Percentiles rank a stretch among this genome's conserved stretches.
These are phyloP conservation scores for Drosophila neotestacea DNA, from an alignment of 2,888 invertebrate species.

Conservation along the genomic window DNA sequence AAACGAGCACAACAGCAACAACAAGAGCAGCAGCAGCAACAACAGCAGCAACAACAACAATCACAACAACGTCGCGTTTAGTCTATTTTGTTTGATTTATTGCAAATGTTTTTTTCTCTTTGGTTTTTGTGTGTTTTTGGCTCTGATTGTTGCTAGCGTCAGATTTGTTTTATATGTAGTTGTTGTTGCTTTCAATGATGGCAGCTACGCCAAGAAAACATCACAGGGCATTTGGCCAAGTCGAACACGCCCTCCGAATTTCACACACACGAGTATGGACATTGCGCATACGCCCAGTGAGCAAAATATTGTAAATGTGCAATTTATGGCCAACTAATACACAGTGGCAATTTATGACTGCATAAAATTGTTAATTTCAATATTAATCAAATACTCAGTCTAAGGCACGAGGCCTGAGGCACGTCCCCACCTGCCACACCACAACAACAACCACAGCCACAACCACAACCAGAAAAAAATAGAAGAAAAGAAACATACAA, in stretches of 20 bases:
- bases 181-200: conserved; percentile 34
- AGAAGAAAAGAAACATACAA: conserved; percentile 5
- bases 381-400: conserved; percentile 27
- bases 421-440: conserved; percentile 24
- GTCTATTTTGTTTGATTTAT: conserved; percentile 72
- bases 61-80: conserved; percentile 57
- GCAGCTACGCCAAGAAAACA: conserved; percentile 68
- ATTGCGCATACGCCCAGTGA: conserved; percentile 65
- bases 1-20: conserved; percentile 34
- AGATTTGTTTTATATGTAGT: conserved; percentile 24
- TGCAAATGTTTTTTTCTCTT: conserved; percentile 45
- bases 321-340: conserved; percentile 62
- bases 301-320: conserved; percentile 55
- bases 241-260: conserved; percentile 47
- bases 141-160: conserved; percentile 31
- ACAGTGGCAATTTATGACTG: conserved; percentile 57
- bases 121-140: conserved; percentile 18
- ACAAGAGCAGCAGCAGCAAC: background rate
- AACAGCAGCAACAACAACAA: conserved; percentile 10
- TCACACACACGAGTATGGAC: conserved; percentile 8
- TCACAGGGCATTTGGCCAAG: conserved; percentile 48
- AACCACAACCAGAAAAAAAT: background rate
- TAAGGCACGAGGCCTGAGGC: conserved; percentile 17
- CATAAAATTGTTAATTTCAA: conserved; percentile 44
- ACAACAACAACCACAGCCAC: conserved; percentile 1